Base-by-base conservation (phyloP, 1,140 invertebrate genomes). In the Cydia pomonella region DNA sequence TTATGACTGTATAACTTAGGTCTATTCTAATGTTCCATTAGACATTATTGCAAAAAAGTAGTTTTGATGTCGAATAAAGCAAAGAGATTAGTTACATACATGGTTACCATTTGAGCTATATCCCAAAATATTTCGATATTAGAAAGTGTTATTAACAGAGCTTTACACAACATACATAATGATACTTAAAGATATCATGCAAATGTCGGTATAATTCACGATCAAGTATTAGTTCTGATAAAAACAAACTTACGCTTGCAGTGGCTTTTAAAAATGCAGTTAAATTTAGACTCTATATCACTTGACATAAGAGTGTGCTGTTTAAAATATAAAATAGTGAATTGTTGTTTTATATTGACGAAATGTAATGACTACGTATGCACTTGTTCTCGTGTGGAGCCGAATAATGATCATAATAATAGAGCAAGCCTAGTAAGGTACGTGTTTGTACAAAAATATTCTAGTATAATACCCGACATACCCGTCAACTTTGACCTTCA, bases 361-460 rank as follows among this genome's bases (percentile, higher is more conserved):
- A 69, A 69, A 69, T 74, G 72, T 79, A 89, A 90, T 87, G 83
- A 86, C 85, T 81, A 84, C 75, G 80, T 81, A 81, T 84, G 77
- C 82, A 88, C 85, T 88, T 88, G 85, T 82, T 84, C 79, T 82
- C 80, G 82, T 80, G 80, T 83, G 76, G 75, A 78, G 75, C 72
- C 81, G 85, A 89, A 88, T 89, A 84, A 88, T 92, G 84, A 81
- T 83, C 75, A 82, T 91, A 85, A 91, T 88, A 84, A 79, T 80
- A 77, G 66, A 81, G 77, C 71, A 33, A 69, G 64, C 16, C 29
- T 33, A 69, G 73, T 76, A 80, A 79, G 73, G 75, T 81, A 82
- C 53, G 71, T 80, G 81, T 80, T 84, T 79, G 83, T 74, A 77
- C 83, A 82, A 81, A 80, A 84, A 87, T 82, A 75, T 83, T 76